Conservation (phyloP, 2,888 invertebrate species). For the Emmelina monodactyla region DNA sequence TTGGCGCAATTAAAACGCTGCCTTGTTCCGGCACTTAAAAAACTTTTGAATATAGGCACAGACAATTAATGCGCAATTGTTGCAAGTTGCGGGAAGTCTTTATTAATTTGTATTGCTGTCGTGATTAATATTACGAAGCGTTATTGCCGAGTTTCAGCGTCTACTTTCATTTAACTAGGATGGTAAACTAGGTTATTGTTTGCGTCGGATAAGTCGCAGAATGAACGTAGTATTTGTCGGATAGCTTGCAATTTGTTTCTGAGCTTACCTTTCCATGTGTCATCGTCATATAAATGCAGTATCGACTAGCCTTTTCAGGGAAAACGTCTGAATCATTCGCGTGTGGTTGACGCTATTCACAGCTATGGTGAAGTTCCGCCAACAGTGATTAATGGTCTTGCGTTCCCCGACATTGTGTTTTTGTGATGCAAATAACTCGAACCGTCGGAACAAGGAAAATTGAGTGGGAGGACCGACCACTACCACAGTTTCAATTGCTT, state of each 20-base stretch:
- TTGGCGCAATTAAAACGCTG: constrained; percentile 61
- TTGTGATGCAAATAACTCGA: constrained; percentile 66
- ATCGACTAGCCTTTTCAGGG: constrained; percentile 30
- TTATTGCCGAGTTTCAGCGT: too few species aligned
- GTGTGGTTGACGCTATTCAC: constrained; percentile 56
- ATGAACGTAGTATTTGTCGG: too few species aligned
- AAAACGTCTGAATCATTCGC: constrained; percentile 56
- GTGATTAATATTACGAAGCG: too few species aligned
- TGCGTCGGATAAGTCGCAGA: too few species aligned
- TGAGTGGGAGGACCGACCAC: constrained; percentile 57
- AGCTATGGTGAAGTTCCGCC: constrained; percentile 46
- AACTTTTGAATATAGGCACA: constrained; percentile 55
- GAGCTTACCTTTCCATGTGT: too few species aligned
- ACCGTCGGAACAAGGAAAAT: constrained; percentile 62
- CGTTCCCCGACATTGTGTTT: constrained; percentile 63
- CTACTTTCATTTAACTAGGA: too few species aligned
- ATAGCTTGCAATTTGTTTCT: too few species aligned
- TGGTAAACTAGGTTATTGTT: too few species aligned
- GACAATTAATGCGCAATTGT: constrained; percentile 31
- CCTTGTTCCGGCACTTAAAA: constrained; percentile 62
- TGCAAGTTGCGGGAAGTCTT: background rate
- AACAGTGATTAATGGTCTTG: constrained; percentile 60
- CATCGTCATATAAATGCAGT: constrained; percentile 8
- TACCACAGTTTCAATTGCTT: constrained; percentile 62
- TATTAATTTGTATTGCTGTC: background rate